A percentile compares a stretch with the other conserved stretches of the same genome.
These are phyloP conservation scores for Phaonia tiefii DNA, from an alignment of 2,888 invertebrate genomes.

Conservation along the genomic window DNA sequence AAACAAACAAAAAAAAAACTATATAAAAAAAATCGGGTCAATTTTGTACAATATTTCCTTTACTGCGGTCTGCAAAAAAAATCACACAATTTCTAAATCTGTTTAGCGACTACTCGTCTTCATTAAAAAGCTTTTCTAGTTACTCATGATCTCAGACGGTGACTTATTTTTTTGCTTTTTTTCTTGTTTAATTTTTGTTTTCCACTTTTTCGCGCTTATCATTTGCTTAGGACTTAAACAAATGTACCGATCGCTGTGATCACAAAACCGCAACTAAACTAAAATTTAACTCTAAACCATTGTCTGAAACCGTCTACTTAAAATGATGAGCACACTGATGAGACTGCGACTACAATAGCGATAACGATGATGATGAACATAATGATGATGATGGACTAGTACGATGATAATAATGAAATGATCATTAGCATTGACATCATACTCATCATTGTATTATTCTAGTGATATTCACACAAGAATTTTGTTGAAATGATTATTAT, in stretches of 20 bases:
- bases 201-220: slow-evolving; percentile 42
- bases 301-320: not conserved
- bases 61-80: slow-evolving; percentile 2
- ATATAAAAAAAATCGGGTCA: slow-evolving; percentile 21
- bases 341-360: not conserved
- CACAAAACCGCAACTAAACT: slow-evolving; percentile 74
- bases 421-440: slow-evolving; percentile 33
- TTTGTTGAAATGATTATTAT: slow-evolving; percentile 36
- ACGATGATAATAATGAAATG: slow-evolving; percentile 6
- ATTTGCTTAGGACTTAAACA: slow-evolving; percentile 45
- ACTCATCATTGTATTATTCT: slow-evolving; percentile 65
- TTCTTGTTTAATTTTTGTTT: slow-evolving; percentile 7
- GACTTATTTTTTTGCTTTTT: slow-evolving; percentile 3
- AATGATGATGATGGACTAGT: slow-evolving; percentile 11
- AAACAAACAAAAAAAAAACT: slow-evolving; percentile 5
- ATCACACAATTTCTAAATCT: slow-evolving; percentile 26
- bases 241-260: slow-evolving; percentile 72
- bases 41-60: slow-evolving; percentile 15
- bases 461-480: slow-evolving; percentile 52
- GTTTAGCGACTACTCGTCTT: slow-evolving; percentile 15
- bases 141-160: not conserved
- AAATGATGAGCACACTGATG: slow-evolving; percentile 1
- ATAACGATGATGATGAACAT: slow-evolving; percentile 58
- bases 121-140: slow-evolving; percentile 4
- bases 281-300: slow-evolving; percentile 18